A percentile compares a stretch with the other conserved stretches of the same genome.
These are phyloP conservation scores for Sphecodes monilicornis DNA, from an alignment of 2,888 invertebrate species.

Conservation along the genomic window DNA sequence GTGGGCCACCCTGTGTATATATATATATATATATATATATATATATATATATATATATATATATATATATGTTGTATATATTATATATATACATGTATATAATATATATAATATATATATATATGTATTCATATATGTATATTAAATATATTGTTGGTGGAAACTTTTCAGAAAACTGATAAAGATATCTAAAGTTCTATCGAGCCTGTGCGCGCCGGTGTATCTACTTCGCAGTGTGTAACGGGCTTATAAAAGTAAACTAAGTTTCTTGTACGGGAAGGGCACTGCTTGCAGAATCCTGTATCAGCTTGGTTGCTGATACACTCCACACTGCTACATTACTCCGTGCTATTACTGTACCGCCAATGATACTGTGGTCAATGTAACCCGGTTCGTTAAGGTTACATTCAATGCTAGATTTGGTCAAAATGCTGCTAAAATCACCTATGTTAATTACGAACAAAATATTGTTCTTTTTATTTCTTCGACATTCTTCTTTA, in stretches of 20 bases:
- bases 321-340: neutral
- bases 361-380: neutral
- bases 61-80: too few species aligned
- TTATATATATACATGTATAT: too few species aligned
- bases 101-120: too few species aligned
- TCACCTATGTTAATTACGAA: neutral
- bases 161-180: slow-evolving; percentile 47
- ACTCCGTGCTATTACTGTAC: neutral
- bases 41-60: too few species aligned
- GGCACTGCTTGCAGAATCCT: slow-evolving; percentile 20
- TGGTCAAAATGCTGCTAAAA: neutral
- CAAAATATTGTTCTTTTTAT: neutral
- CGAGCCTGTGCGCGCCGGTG: slow-evolving; percentile 1
- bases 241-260: slow-evolving; percentile 55
- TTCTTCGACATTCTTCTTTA: neutral
- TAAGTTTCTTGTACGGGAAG: slow-evolving; percentile 28
- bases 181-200: slow-evolving; percentile 52
- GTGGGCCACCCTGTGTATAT: too few species aligned
- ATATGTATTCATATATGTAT: too few species aligned
- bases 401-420: neutral
- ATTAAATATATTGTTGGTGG: slow-evolving; percentile 31
- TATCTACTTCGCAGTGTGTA: slow-evolving; percentile 37
- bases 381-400: neutral
- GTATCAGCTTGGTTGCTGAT: slow-evolving; percentile 7
- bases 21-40: too few species aligned